These are phyloP conservation scores for Tapirus indicus DNA, from an alignment of 2,797 vertebrate genomes.

Conservation along the genomic window DNA sequence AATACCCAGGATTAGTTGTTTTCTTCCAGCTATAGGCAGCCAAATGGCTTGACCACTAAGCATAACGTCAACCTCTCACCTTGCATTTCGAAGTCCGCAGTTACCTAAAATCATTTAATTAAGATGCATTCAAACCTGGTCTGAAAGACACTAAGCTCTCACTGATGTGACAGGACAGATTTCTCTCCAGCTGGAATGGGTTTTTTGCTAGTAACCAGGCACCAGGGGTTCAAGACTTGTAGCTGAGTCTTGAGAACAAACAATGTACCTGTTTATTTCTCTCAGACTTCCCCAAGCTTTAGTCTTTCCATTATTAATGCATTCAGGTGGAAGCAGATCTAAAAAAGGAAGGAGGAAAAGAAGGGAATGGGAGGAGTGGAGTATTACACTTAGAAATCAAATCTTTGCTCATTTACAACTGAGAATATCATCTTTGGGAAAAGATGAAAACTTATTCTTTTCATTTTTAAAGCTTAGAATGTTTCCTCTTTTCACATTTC, in stretches of 20 bases:
- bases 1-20: background rate
- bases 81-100: background rate
- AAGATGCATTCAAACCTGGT: slow-evolving; percentile 8
- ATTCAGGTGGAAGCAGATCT: background rate
- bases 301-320: background rate
- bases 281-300: background rate
- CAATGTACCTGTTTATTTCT: background rate
- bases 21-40: background rate
- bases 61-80: background rate
- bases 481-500: slow-evolving; percentile 36
- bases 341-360: background rate
- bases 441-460: background rate
- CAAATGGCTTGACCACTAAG: background rate
- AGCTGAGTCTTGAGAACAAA: background rate
- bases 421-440: slow-evolving; percentile 23
- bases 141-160: background rate
- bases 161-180: background rate
- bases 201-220: slow-evolving; percentile 25
- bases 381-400: slow-evolving; percentile 41
- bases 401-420: background rate
- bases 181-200: background rate
- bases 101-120: slow-evolving; percentile 22
- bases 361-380: background rate
- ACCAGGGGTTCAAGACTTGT: background rate
- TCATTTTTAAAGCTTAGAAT: slow-evolving; percentile 43